phyloP scores from a whole-genome alignment of 1,140 invertebrate species.

The Neodiprion fabricii region DNA sequence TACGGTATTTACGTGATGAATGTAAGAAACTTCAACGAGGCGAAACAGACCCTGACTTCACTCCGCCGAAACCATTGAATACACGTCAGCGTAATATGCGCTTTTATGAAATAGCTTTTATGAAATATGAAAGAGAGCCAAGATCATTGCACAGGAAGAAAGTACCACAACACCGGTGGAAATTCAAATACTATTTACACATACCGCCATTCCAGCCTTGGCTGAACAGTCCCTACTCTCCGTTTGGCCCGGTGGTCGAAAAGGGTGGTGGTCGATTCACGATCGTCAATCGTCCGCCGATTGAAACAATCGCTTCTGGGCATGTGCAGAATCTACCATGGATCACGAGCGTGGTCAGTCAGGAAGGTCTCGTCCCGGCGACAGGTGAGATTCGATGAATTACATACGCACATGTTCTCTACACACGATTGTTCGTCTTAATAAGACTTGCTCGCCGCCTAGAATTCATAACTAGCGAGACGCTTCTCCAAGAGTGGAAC shows the following conservation, averaged over 20 bases:
- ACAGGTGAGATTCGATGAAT: constrained; percentile 36
- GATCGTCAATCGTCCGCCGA: constrained; percentile 62
- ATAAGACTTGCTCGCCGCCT: too few species aligned
- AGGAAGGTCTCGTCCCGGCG: constrained; percentile 55
- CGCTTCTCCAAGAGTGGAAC: constrained; percentile 61
- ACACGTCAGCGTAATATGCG: too few species aligned
- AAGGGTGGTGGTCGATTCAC: constrained; percentile 61
- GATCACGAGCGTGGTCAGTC: constrained; percentile 45
- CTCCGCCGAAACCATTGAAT: too few species aligned
- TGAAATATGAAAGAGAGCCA: too few species aligned
- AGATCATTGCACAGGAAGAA: too few species aligned
- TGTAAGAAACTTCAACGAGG: too few species aligned
- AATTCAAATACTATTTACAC: too few species aligned
- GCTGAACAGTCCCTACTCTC: constrained; percentile 40
- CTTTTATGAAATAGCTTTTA: too few species aligned
- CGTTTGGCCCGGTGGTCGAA: constrained; percentile 48
- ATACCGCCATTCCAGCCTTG: too few species aligned
- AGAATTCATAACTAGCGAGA: constrained; percentile 60
- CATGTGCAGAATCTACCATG: constrained; percentile 49
- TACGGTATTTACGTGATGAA: too few species aligned
- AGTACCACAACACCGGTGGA: too few species aligned
- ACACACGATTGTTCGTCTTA: constrained; percentile 22
- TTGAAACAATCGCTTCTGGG: constrained; percentile 53
- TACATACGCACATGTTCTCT: background rate
- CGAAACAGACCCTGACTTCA: too few species aligned